These are phyloP conservation scores for Gryllus longicercus DNA, from an alignment of 2,888 invertebrate genomes.

Conservation along the genomic window DNA sequence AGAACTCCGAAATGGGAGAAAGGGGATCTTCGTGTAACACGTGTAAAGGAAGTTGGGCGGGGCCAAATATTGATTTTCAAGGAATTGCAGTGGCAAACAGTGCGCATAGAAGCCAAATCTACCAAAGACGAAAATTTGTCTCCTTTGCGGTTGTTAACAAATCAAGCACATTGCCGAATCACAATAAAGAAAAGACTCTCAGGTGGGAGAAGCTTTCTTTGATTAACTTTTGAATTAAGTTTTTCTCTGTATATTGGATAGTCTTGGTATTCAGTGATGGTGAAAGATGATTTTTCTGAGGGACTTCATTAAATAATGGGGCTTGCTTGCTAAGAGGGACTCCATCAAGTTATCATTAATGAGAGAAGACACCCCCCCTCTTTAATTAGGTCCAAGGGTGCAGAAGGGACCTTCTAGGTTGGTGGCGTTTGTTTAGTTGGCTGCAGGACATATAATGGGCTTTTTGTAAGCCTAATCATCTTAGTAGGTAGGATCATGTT, in stretches of 20 bases:
- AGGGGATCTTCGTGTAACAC: constrained; percentile 83
- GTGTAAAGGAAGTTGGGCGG: constrained; percentile 83
- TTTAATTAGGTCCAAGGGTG: no score
- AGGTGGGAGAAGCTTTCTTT: constrained; percentile 53
- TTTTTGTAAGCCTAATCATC: no score
- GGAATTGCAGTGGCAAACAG: constrained; percentile 95
- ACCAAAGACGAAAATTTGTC: constrained; percentile 72
- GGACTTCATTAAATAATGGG: no score
- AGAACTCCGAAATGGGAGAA: constrained; percentile 87
- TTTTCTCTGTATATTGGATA: not conserved
- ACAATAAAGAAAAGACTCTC: constrained; percentile 90
- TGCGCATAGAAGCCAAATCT: constrained; percentile 90
- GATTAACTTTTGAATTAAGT: not conserved
- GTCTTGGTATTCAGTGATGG: no score
- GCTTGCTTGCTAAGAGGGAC: no score
- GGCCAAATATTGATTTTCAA: constrained; percentile 94
- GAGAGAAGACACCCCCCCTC: no score
- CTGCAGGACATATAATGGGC: no score
- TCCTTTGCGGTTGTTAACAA: constrained; percentile 86
- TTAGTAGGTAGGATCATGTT: no score
- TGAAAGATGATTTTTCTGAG: no score
- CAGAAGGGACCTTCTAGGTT: no score
- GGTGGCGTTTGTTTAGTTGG: no score
- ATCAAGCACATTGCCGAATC: constrained; percentile 90
- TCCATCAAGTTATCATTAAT: no score